phyloP scores from a whole-genome alignment of 2,888 invertebrate species.

The Crioceris asparagi region DNA sequence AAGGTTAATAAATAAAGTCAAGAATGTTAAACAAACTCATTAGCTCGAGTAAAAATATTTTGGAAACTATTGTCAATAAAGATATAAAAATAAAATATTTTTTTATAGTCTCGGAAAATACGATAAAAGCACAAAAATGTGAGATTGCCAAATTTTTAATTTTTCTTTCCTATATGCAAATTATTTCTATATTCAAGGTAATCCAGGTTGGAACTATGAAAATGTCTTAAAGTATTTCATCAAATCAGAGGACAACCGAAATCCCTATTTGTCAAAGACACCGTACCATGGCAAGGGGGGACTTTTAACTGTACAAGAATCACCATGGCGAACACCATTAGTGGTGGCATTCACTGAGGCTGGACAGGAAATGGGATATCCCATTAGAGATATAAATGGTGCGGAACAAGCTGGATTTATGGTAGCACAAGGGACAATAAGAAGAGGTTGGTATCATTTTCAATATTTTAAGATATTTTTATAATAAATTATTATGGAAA shows the following conservation, averaged over 20 bases:
- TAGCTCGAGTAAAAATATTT: no score
- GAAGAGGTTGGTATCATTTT: constrained; percentile 54
- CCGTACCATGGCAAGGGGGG: constrained; percentile 64
- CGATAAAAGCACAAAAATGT: no score
- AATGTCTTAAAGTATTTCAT: constrained; percentile 80
- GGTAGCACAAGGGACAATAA: constrained; percentile 76
- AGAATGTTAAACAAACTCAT: no score
- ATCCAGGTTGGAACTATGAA: constrained; percentile 80
- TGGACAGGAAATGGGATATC: constrained; percentile 73
- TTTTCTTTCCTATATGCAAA: no score
- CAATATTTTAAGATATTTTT: no score
- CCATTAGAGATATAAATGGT: constrained; percentile 62
- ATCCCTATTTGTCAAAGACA: constrained; percentile 65
- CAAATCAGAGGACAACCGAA: constrained; percentile 80
- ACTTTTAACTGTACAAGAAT: constrained; percentile 63
- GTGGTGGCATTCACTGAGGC: constrained; percentile 76
- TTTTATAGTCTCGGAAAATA: no score
- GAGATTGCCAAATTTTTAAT: no score
- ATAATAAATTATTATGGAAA: no score
- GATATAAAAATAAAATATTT: no score
- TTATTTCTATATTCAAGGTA: no score
- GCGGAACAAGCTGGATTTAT: constrained; percentile 71
- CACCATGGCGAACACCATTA: constrained; percentile 74
- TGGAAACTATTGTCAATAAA: no score
- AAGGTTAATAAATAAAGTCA: no score